Conservation (phyloP, 1,140 invertebrate species). For the Oreohelix idahoensis region DNA sequence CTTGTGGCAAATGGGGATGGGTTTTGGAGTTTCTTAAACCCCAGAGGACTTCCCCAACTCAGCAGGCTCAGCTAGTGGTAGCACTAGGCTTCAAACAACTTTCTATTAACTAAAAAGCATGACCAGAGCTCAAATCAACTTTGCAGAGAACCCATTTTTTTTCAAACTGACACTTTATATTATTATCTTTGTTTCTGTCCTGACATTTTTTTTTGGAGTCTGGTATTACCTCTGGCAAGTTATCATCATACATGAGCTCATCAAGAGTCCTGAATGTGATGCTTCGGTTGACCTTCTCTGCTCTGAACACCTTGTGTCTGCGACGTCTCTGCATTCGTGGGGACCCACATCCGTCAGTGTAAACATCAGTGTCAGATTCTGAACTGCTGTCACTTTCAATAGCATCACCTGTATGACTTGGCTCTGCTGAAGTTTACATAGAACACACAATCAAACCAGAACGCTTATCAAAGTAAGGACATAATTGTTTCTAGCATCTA, state of each 20-base stretch:
- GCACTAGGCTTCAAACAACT: too few species aligned
- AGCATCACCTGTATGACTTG: not conserved
- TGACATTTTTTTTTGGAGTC: too few species aligned
- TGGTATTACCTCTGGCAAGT: conserved; percentile 85
- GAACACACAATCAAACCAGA: not conserved
- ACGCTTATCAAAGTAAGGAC: too few species aligned
- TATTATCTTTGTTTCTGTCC: too few species aligned
- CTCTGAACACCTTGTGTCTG: conserved; percentile 64
- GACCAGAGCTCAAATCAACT: too few species aligned
- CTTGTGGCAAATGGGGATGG: too few species aligned
- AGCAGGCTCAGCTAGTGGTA: too few species aligned
- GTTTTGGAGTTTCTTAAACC: too few species aligned
- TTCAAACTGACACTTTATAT: too few species aligned
- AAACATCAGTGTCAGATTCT: conserved; percentile 30
- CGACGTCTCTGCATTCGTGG: conserved; percentile 73
- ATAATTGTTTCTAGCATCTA: not conserved
- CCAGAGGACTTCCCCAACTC: too few species aligned
- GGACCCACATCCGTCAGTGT: conserved; percentile 77
- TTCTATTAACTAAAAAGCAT: too few species aligned
- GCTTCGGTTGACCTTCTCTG: conserved; percentile 66
- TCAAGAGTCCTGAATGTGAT: conserved; percentile 75
- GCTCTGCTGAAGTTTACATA: not conserved
- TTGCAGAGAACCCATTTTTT: too few species aligned
- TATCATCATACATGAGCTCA: conserved; percentile 89
- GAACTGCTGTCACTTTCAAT: conserved; percentile 39